phyloP scores from a whole-genome alignment of 2,113 vertebrate species.

The Oryzias melastigma region DNA sequence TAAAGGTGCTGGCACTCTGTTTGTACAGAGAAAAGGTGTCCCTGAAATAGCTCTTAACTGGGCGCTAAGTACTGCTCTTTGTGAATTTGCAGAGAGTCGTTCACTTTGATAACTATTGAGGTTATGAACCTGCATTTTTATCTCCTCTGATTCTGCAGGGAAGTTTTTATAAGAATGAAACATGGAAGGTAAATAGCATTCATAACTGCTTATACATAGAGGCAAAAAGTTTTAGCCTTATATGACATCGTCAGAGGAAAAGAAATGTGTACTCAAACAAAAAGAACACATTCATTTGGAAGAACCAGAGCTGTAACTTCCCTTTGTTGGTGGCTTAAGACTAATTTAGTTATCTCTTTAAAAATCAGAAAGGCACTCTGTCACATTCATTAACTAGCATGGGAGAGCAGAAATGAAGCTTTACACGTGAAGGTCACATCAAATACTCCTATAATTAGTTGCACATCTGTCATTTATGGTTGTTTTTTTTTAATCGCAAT shows the following conservation, averaged over 20 bases:
- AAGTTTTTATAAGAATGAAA: constrained; percentile 14
- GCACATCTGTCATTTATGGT: no score
- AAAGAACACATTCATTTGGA: not conserved
- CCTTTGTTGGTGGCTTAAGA: constrained; percentile 11
- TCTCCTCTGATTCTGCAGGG: constrained; percentile 1
- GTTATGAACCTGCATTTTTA: constrained; percentile 13
- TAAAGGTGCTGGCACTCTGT: constrained; percentile 54
- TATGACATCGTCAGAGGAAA: not conserved
- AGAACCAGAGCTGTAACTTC: not conserved
- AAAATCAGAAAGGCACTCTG: not conserved
- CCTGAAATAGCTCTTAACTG: constrained; percentile 65
- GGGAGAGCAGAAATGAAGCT: constrained; percentile 18
- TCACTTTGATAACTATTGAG: constrained; percentile 24
- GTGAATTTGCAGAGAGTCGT: constrained; percentile 21
- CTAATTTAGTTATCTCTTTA: not conserved
- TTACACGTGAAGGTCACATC: constrained; percentile 18
- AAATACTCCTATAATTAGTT: not conserved
- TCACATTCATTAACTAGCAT: constrained; percentile 10
- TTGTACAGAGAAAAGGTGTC: constrained; percentile 54
- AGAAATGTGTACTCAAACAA: not conserved
- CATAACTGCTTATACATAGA: constrained; percentile 13
- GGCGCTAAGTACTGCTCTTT: constrained; percentile 43
- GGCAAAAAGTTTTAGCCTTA: not conserved
- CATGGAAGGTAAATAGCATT: constrained; percentile 27
- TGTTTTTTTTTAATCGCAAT: no score